Base-by-base conservation (phyloP, 1,140 invertebrate genomes). In the Drosophila gunungcola region DNA sequence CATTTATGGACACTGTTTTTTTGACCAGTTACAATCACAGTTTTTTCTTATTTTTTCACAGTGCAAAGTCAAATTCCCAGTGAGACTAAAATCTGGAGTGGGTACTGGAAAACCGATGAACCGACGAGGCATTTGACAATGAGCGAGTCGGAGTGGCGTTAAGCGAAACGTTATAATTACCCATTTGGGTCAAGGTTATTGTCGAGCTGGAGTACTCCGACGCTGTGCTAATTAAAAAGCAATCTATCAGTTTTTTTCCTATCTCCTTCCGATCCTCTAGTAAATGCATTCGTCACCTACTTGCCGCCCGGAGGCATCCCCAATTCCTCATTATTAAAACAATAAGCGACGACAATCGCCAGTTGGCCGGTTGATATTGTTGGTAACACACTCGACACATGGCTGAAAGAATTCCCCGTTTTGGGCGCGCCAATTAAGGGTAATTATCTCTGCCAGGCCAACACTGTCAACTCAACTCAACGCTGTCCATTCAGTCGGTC, bases 181-280 rank as follows among this genome's bases (percentile, higher is more conserved):
- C 83, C 78, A 88, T 86, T 80, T 83, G 72, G 83, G 83, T 86
- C 83, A 86, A 86, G 83, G 83, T 69, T 88, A 70, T 69, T 46
- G 10, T 61, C 64, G 52, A 88, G 79, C 62, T 82, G 75, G 69
- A 88, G 65, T 79, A 70, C 36, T 36, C 13, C 53, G 36, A 36
- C 51, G 16, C 53, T 60, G 49, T 55, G 70, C 76, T 83, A 83
- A 88, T 88, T 86, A 86, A 88, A 86, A 88, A 83, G 38, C 76
- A 49, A 86, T 88, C 78, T 73, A 88, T 83, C 75, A 73, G 58
- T 39, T 25, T 54, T 45, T 38, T 43, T 1, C 16, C 65, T 27
- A 39, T 5, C 49, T 39, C 46, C 45, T 56, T n/a, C 65, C 38
- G 42, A 45, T 61, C 46, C 39, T 42, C 42, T 57, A 27, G 46